A percentile compares a stretch with the other conserved stretches of the same genome.
These are phyloP conservation scores for Galleria mellonella DNA, from an alignment of 1,140 invertebrate genomes.

Conservation along the genomic window DNA sequence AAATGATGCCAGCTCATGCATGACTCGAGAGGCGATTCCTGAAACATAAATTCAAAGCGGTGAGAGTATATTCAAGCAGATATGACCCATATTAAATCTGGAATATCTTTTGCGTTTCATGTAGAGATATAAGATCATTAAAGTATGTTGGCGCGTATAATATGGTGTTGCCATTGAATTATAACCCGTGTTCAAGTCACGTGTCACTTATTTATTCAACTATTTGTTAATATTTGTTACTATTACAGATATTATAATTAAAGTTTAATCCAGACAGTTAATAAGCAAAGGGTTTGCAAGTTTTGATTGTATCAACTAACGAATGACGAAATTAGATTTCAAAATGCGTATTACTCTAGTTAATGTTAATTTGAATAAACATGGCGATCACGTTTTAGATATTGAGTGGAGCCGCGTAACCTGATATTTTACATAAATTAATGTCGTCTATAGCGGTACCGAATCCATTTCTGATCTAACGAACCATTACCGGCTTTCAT, in stretches of 20 bases:
- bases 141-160: too few species aligned
- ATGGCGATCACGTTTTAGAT: conserved; percentile 54
- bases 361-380: conserved; percentile 43
- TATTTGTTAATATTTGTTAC: too few species aligned
- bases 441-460: conserved; percentile 25
- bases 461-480: conserved; percentile 47
- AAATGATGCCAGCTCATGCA: conserved; percentile 35
- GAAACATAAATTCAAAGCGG: neutral
- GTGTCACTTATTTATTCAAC: neutral
- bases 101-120: too few species aligned
- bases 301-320: too few species aligned
- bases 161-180: neutral
- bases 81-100: neutral
- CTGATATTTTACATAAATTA: conserved; percentile 56
- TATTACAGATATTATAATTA: too few species aligned
- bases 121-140: too few species aligned
- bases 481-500: conserved; percentile 54
- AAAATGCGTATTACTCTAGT: conserved; percentile 2
- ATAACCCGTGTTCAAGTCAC: neutral
- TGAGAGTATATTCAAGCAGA: neutral
- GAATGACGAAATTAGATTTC: neutral
- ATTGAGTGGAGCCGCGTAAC: conserved; percentile 43
- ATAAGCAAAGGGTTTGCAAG: too few species aligned
- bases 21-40: conserved; percentile 12
- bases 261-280: too few species aligned